A percentile compares a stretch with the other conserved stretches of the same genome.
Conservation (phyloP, 2,888 invertebrate species). For the Trisateles emortualis region DNA sequence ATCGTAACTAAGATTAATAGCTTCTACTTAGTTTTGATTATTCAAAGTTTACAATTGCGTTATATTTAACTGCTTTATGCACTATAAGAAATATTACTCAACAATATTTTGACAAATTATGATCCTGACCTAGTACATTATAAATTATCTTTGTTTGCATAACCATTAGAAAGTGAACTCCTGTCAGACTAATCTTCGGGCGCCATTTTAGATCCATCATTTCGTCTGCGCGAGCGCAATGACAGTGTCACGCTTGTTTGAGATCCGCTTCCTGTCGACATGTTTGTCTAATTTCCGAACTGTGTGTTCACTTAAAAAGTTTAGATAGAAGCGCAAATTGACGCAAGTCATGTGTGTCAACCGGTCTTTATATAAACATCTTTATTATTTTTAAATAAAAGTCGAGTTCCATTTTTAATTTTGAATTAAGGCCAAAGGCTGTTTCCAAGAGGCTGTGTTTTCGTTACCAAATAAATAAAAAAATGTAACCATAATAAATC, state of each 20-base stretch:
- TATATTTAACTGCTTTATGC: background rate
- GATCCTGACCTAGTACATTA: constrained; percentile 42
- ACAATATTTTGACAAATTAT: constrained; percentile 22
- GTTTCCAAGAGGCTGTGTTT: constrained; percentile 10
- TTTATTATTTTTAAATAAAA: constrained; percentile 42
- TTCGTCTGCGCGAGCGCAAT: constrained; percentile 45
- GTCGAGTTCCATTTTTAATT: constrained; percentile 55
- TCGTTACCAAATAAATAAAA: constrained; percentile 12
- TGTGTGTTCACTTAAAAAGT: constrained; percentile 68
- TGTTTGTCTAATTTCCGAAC: constrained; percentile 75
- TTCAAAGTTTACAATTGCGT: background rate
- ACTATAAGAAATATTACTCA: constrained; percentile 5
- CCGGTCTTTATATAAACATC: constrained; percentile 30
- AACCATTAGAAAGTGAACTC: constrained; percentile 44
- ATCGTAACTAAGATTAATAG: constrained; percentile 20
- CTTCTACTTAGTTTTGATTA: constrained; percentile 6
- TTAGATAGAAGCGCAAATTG: constrained; percentile 65
- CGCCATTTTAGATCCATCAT: constrained; percentile 52
- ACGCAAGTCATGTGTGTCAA: constrained; percentile 70
- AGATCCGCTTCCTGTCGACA: constrained; percentile 63
- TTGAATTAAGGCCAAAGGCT: constrained; percentile 9
- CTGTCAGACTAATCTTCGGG: constrained; percentile 44
- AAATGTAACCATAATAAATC: constrained; percentile 2
- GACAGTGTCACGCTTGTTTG: constrained; percentile 59
- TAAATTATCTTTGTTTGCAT: constrained; percentile 43